Evolutionary conservation across 2,888 invertebrate species (phyloP), one percentile per base, ranked within the genome.

Genomic region (Gastrophysa polygoni): DNA sequence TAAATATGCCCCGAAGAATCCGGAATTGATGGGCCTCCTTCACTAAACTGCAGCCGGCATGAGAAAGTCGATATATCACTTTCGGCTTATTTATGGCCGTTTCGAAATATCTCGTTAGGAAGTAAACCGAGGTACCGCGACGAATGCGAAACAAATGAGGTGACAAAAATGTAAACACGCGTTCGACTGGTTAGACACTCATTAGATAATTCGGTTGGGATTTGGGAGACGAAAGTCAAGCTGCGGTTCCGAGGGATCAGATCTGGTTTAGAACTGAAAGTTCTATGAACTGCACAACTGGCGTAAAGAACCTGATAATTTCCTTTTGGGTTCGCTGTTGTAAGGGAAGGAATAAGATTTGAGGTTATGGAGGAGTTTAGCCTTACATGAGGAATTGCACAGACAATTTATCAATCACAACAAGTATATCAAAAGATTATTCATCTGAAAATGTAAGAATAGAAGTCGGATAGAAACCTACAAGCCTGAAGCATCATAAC

Each of bases 11-110:
- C 28, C 38, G 47, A 59, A 63, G 63, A 63, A 63, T 63, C 51
- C 59, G 56, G 38, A 63, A 63, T 63, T 63, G 59, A 63, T 63
- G 63, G 56, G 59, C 29, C 59, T 63, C 59, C 63, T 56, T 59
- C 63, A 55, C 59, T 38, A 58, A 63, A 63, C 55, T 59, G 63
- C 63, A 63, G 50, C 55, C 50, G 59, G 59, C 63, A 63, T 63
- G 63, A 49, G 59, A 63, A 63, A 63, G 59, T 59, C 63, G 49
- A 63, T 63, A 55, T 50, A 63, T 63, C 63, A 63, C 55, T 50
- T 56, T 50, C 32, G 50, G 50, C 56, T 63, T 63, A 59, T 63
- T 63, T 59, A 63, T 63, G 59, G 59, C 18, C 16, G 56, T 50
- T 55, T 59, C 55, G 34, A 63, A 63, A 63, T 59, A 63, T 63